A percentile compares a stretch with the other conserved stretches of the same genome.
These are phyloP conservation scores for Anastrepha obliqua DNA, from an alignment of 1,140 invertebrate genomes.

Conservation along the genomic window DNA sequence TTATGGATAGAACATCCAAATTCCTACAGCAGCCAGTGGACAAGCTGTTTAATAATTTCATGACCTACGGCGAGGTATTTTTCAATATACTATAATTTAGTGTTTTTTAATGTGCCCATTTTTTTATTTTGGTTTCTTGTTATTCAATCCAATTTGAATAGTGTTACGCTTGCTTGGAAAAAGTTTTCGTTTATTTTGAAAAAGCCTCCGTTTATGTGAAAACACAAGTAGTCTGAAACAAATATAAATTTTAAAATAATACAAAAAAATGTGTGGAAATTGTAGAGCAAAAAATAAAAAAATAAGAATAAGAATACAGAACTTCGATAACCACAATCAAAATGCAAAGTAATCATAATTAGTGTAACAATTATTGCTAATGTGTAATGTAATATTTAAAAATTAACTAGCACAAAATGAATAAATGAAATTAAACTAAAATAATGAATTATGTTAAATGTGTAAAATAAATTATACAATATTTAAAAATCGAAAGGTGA, in stretches of 20 bases:
- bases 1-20: too few species aligned
- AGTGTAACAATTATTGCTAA: conserved; percentile 35
- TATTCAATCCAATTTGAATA: too few species aligned
- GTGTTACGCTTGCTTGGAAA: too few species aligned
- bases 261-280: background rate
- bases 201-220: background rate
- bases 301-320: background rate
- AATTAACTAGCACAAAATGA: conserved; percentile 49
- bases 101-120: too few species aligned
- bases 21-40: too few species aligned
- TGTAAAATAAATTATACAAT: conserved; percentile 52
- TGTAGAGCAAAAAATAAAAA: background rate
- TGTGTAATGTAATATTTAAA: conserved; percentile 29
- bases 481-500: conserved; percentile 1
- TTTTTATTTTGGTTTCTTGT: too few species aligned
- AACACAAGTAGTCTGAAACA: conserved; percentile 5
- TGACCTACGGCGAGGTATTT: too few species aligned
- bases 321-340: conserved; percentile 40
- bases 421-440: conserved; percentile 22
- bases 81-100: too few species aligned
- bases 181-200: too few species aligned
- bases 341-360: conserved; percentile 41
- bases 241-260: background rate
- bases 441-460: conserved; percentile 49
- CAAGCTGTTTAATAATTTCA: too few species aligned